Evolutionary conservation across 2,797 vertebrate species (phyloP), one percentile per base, ranked within the genome.

Genomic region (Tapirus indicus): DNA sequence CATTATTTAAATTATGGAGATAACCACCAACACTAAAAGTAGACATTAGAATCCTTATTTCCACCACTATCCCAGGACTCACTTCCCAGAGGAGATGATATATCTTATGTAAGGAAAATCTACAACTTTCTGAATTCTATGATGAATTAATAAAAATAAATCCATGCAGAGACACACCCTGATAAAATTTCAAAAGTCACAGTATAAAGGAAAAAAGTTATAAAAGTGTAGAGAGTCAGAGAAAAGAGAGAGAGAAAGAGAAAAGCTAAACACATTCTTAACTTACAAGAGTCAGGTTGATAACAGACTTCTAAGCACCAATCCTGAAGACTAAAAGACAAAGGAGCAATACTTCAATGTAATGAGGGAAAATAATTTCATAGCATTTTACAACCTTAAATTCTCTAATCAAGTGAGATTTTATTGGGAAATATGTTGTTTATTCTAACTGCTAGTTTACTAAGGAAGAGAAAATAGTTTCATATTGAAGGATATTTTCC

Each of bases 61-160:
- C 32, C 10, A n/a, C 13, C 7, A 29, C 14, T 75, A 78, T 4
- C 10, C 3, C 23, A 64, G 62, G 4, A 38, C 2, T 3, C 16
- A 66, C 18, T 32, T 21, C 27, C 3, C 25, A 85, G 29, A 92
- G 3, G 6, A 47, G n/a, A 60, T 72, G 9, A 29, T 29, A 38
- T 5, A 20, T 56, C 2, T 56, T 85, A 68, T 38, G 13, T 80
- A 92, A 85, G 54, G 12, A 79, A 91, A 87, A 75, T 54, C 20
- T 71, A 62, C 10, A 38, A 35, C 5, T 74, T 94, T 44, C 18
- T 94, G 49, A 77, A 92, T 78, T 17, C 2, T 5, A 41, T 0
- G 62, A 64, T 88, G 21, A 94, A 41, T 62, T 92, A 52, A 52
- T 56, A 78, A 78, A 74, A 87, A 54, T 20, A 92, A 87, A 78